phyloP scores from a whole-genome alignment of 2,797 vertebrate species.

The Apodemus agrarius region DNA sequence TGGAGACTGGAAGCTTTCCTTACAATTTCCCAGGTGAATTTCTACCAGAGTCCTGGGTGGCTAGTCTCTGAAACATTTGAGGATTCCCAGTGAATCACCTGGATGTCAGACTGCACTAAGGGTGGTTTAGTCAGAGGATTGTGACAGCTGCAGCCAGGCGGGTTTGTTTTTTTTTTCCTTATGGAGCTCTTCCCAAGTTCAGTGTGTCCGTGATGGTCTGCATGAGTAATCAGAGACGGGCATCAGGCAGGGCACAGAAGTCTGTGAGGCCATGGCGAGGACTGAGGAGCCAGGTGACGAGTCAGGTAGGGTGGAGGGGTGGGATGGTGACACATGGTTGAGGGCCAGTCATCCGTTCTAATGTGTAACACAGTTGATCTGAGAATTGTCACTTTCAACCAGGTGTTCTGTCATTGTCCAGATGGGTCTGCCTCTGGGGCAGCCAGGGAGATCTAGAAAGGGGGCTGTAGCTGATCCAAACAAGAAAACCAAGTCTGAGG shows the following conservation, averaged over 20 bases:
- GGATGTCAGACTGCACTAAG: fast-evolving
- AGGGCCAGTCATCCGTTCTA: not conserved
- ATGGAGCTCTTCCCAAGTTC: not conserved
- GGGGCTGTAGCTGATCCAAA: fast-evolving
- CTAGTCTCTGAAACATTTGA: fast-evolving
- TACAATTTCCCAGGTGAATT: no score
- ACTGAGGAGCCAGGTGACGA: not conserved
- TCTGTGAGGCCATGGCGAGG: not conserved
- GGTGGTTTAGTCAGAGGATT: fast-evolving
- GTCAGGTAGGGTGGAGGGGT: not conserved
- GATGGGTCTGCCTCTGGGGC: not conserved
- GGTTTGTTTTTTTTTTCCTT: not conserved
- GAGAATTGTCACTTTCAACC: constrained; percentile 20
- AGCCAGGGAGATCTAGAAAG: not conserved
- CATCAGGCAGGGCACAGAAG: not conserved
- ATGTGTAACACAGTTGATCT: constrained; percentile 37
- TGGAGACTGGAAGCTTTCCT: not conserved
- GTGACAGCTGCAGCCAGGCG: fast-evolving
- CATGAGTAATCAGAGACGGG: not conserved
- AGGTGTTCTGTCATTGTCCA: not conserved
- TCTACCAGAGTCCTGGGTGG: fast-evolving
- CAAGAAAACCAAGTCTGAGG: not conserved
- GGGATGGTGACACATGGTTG: not conserved
- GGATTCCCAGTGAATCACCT: fast-evolving
- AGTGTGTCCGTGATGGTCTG: not conserved